Conservation (phyloP, 2,113 vertebrate genomes). For the Spea multiplicata region DNA sequence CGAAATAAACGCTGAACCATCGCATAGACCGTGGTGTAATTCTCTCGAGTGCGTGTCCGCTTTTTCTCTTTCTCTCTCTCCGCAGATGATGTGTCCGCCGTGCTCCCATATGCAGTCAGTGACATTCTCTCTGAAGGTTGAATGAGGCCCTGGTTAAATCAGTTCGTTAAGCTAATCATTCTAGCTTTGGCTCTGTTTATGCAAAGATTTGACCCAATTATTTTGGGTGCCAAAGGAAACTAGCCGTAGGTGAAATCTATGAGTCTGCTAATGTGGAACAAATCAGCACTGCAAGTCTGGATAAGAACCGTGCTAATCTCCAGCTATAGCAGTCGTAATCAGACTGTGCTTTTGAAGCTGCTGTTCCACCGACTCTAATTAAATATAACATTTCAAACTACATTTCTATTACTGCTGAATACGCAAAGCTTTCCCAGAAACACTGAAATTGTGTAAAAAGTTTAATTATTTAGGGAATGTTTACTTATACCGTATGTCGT, state of each 20-base stretch:
- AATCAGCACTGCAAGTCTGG: neutral
- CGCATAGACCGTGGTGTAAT: neutral
- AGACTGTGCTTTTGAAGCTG: too few species aligned
- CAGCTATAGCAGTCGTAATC: neutral
- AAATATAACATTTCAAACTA: too few species aligned
- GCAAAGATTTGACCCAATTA: neutral
- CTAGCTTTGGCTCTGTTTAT: neutral
- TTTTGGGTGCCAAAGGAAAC: neutral
- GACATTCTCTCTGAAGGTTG: conserved; percentile 4
- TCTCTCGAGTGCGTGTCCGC: neutral
- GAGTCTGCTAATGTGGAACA: neutral
- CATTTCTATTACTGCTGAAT: too few species aligned
- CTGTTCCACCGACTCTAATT: too few species aligned
- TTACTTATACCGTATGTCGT: too few species aligned
- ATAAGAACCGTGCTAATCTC: neutral
- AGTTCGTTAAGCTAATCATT: neutral
- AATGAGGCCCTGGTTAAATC: neutral
- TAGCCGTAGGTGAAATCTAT: neutral
- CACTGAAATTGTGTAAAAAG: too few species aligned
- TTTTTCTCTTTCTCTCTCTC: neutral
- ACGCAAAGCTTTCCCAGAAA: too few species aligned
- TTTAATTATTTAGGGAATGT: too few species aligned
- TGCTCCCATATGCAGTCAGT: neutral
- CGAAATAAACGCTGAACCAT: conserved; percentile 10
- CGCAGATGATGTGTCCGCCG: conserved; percentile 3